Base-by-base conservation (phyloP, 2,888 invertebrate species). In the Trachelus tabidus region DNA sequence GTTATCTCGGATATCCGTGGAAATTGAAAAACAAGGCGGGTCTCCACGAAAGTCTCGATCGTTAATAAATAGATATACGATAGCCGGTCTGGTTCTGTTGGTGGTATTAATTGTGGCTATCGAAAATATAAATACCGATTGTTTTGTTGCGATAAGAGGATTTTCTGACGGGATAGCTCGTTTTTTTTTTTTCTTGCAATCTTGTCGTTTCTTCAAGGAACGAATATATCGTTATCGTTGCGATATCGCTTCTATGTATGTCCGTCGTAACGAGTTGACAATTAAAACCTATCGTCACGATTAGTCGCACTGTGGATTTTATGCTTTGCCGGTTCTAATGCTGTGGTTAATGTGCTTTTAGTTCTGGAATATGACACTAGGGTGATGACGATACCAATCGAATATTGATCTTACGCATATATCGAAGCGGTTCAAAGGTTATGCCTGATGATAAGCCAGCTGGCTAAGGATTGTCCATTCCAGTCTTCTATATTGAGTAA, bases 1-100 rank as follows among this genome's bases (percentile, higher is more conserved):
- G 78, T 89, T 88, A 87, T 89, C 89, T 73, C 4, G 34, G 83
- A 89, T 89, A 89, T 78, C 76, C 87, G 89, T 89, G 88, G 85
- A 87, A 87, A 85, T 85, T 80, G 80, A 81, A 82, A 79, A 71
- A 56, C 56, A 56, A 56, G 56, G 56, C 23, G 56, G 56, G 56
- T 56, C 9, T 56, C 56, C 56, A 56, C 23, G 56, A 23, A 23
- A 56, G 23, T 56, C 56, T 56, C 23, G 23, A 40, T 40, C 23
- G 40, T 23, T 6, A 23, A 23, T 56, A 56, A 56, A 56, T 56
- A 23, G 56, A 56, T 23, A 23, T 56, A 56, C 23, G 56, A 56
- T 56, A 56, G 15, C 40, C 12, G 3, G 23, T 6, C 2, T 2
- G 56, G 9, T 56, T 23, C 2, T 56, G 0, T 56, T 9, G 56